phyloP scores from a whole-genome alignment of 2,888 invertebrate genomes.

The Melangyna quadrimaculata region DNA sequence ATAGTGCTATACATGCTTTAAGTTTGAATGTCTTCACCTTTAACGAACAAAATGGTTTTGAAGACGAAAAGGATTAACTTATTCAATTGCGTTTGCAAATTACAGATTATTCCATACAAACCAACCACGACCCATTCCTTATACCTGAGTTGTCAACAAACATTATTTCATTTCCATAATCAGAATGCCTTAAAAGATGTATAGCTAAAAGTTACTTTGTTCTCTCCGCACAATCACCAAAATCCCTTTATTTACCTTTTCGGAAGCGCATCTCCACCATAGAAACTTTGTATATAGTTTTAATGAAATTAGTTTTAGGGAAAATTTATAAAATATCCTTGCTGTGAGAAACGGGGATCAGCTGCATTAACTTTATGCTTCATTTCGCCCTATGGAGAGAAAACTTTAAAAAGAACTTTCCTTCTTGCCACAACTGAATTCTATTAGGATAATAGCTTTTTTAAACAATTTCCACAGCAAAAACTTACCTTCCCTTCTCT shows the following conservation, averaged over 20 bases:
- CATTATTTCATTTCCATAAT: neutral
- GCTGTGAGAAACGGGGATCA: neutral
- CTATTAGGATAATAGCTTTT: slow-evolving; percentile 25
- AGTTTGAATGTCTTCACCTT: neutral
- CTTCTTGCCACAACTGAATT: slow-evolving; percentile 1
- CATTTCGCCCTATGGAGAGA: neutral
- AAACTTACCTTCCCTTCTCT: neutral
- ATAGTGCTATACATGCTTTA: too few species aligned
- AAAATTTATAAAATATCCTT: neutral
- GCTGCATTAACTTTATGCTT: slow-evolving; percentile 11
- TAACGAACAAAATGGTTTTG: neutral
- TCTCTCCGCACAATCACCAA: neutral
- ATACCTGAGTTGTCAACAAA: neutral
- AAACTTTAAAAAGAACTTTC: neutral
- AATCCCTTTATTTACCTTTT: neutral
- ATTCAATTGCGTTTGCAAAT: neutral
- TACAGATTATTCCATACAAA: neutral
- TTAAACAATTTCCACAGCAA: neutral
- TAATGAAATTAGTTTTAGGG: slow-evolving; percentile 15
- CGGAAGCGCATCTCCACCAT: neutral
- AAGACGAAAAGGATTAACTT: neutral
- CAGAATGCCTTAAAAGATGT: neutral
- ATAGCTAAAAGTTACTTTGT: neutral
- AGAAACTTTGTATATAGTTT: neutral
- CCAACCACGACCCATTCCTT: neutral